phyloP scores from a whole-genome alignment of 1,140 invertebrate genomes.

The Nasonia longicornis region DNA sequence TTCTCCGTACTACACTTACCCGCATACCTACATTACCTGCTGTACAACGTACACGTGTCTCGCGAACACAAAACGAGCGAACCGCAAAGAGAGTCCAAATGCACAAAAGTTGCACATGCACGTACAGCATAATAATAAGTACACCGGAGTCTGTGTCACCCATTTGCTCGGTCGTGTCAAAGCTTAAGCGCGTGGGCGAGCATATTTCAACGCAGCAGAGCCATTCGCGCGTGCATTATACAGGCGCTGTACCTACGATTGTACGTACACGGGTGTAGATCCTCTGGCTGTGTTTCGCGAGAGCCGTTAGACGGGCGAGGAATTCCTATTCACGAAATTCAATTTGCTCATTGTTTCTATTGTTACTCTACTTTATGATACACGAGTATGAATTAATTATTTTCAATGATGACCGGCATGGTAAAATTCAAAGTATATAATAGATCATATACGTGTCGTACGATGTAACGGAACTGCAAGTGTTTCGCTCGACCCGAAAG shows the following conservation, averaged over 20 bases:
- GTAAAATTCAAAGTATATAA: background rate
- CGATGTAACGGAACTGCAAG: background rate
- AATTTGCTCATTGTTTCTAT: no score
- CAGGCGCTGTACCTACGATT: background rate
- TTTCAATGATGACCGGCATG: no score
- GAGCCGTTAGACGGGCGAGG: no score
- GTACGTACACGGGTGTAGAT: no score
- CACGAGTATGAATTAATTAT: no score
- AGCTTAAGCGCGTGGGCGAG: background rate
- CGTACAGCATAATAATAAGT: background rate
- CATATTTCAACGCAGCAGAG: no score
- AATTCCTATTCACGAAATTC: no score
- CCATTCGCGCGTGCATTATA: background rate
- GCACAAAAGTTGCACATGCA: background rate
- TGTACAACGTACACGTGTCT: background rate
- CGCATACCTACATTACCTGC: background rate
- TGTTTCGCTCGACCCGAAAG: background rate
- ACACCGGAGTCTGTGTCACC: no score
- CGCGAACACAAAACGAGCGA: background rate
- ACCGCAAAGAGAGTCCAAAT: background rate
- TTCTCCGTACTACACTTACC: background rate
- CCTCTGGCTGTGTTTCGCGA: no score
- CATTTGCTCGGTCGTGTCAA: background rate
- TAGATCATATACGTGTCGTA: background rate
- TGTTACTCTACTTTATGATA: no score